phyloP scores from a whole-genome alignment of 2,113 vertebrate genomes.

The Phrynosoma blainvillii region DNA sequence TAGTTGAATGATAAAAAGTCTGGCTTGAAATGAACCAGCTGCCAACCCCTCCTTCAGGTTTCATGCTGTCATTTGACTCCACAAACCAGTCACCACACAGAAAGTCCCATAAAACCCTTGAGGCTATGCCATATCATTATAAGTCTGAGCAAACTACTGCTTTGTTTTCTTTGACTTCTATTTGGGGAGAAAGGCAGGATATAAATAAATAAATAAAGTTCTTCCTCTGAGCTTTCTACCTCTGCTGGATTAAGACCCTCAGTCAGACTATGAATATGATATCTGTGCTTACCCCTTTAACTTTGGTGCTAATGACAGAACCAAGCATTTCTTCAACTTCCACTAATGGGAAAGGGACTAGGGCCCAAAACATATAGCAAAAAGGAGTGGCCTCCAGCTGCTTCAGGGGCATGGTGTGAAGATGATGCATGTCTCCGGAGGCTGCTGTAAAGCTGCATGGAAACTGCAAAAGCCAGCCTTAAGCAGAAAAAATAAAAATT shows the following conservation, averaged over 20 bases:
- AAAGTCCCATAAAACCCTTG: not conserved
- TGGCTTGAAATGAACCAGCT: not conserved
- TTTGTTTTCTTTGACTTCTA: not conserved
- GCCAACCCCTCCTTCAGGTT: not conserved
- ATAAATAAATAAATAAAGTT: no score
- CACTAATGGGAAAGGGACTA: not conserved
- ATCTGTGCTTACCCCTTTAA: not conserved
- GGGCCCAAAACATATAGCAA: no score
- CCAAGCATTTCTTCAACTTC: not conserved
- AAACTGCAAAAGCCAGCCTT: not conserved
- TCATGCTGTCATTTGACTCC: not conserved
- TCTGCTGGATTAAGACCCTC: not conserved
- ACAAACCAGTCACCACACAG: not conserved
- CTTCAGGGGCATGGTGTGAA: no score
- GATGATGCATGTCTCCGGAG: no score
- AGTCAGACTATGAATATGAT: not conserved
- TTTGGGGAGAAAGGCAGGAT: no score
- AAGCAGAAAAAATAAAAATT: not conserved
- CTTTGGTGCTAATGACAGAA: not conserved
- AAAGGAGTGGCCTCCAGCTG: no score
- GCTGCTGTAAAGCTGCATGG: no score
- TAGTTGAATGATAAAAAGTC: not conserved
- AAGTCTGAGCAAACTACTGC: not conserved
- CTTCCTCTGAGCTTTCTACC: not conserved
- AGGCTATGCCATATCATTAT: not conserved